Conservation (phyloP, 2,797 vertebrate species). For the Falco columbarius region DNA sequence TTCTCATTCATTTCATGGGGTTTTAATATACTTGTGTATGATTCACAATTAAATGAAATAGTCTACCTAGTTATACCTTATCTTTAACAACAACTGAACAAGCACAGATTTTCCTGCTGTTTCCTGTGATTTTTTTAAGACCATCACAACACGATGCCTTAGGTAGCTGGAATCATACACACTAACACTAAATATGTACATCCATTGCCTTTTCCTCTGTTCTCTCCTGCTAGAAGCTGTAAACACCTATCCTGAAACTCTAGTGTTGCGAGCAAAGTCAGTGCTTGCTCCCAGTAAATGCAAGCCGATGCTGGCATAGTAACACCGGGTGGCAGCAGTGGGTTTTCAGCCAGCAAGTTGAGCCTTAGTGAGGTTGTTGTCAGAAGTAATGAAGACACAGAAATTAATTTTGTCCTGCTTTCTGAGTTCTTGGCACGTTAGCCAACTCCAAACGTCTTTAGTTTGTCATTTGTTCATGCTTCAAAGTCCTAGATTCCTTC, state of each 20-base stretch:
- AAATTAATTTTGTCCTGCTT: slow-evolving; percentile 45
- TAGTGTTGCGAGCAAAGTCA: accelerated
- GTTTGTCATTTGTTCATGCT: slow-evolving; percentile 20
- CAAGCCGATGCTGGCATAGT: background rate
- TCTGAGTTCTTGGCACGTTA: background rate
- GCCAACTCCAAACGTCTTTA: background rate
- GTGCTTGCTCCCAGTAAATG: background rate
- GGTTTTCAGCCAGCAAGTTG: slow-evolving; percentile 68
- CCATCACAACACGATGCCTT: background rate
- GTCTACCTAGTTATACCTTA: background rate
- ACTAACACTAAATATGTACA: background rate
- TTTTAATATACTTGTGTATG: background rate
- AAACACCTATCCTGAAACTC: background rate
- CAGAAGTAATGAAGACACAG: slow-evolving; percentile 35
- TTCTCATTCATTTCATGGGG: background rate
- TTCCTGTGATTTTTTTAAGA: background rate
- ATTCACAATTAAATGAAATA: background rate
- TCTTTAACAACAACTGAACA: background rate
- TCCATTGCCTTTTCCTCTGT: background rate
- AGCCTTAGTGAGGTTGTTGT: background rate
- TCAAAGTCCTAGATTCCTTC: background rate
- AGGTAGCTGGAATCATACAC: background rate
- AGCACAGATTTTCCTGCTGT: background rate
- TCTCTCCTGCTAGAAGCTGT: background rate
- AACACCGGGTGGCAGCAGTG: slow-evolving; percentile 80